These are phyloP conservation scores for Rutilus rutilus DNA, from an alignment of 2,113 vertebrate genomes.

Conservation along the genomic window DNA sequence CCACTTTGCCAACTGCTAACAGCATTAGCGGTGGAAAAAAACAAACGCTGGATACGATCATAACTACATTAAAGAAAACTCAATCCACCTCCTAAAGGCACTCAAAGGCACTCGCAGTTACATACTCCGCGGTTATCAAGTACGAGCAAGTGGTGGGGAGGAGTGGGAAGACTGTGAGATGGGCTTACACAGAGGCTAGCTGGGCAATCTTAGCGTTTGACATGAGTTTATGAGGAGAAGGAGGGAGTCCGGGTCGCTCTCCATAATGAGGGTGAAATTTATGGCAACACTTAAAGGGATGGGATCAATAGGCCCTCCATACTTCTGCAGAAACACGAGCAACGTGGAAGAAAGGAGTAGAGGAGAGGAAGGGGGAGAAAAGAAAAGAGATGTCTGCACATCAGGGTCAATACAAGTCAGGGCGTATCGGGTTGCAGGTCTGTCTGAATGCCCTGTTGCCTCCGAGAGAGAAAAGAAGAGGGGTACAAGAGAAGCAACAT, in stretches of 20 bases:
- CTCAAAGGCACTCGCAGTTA: conserved; percentile 69
- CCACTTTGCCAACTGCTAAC: conserved; percentile 55
- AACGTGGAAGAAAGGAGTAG: conserved; percentile 17
- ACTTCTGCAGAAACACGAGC: conserved; percentile 27
- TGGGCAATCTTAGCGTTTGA: conserved; percentile 41
- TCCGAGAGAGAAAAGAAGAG: conserved; percentile 32
- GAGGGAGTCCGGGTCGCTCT: conserved; percentile 59
- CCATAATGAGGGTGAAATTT: conserved; percentile 75
- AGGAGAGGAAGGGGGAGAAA: conserved; percentile 36
- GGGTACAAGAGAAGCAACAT: conserved; percentile 29
- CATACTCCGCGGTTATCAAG: conserved; percentile 66
- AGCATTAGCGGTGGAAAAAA: conserved; percentile 56
- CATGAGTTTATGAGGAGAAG: conserved; percentile 45
- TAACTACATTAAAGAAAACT: conserved; percentile 75
- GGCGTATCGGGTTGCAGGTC: conserved; percentile 52
- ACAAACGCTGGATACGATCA: conserved; percentile 61
- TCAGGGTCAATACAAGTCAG: conserved; percentile 44
- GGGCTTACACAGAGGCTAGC: conserved; percentile 27
- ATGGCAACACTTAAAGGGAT: conserved; percentile 79
- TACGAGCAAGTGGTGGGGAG: conserved; percentile 47
- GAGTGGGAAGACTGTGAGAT: conserved; percentile 56
- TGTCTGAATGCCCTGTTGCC: conserved; percentile 47
- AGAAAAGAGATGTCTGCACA: conserved; percentile 34
- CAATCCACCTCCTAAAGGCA: conserved; percentile 68
- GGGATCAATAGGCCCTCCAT: conserved; percentile 70